Evolutionary conservation across 2,113 vertebrate species (phyloP).

Genomic region (Panurus biarmicus): DNA sequence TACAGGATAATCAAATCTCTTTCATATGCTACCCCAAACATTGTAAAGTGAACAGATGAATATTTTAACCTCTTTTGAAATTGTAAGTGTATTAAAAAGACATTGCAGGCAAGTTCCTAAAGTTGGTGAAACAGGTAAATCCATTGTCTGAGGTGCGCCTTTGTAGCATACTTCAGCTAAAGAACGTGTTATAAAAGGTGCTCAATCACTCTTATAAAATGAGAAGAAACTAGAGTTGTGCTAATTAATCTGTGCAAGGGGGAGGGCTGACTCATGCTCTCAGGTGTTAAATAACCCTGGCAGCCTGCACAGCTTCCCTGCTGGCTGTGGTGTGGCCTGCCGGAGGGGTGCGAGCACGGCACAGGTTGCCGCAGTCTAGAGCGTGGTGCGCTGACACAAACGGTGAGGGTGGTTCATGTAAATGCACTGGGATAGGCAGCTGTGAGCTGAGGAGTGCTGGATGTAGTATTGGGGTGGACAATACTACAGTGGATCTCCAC

Average conservation of each 20-base stretch:
- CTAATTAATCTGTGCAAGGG: not conserved
- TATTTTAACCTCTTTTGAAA: not conserved
- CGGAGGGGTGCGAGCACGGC: not conserved
- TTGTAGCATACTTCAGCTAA: not conserved
- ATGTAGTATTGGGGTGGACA: not conserved
- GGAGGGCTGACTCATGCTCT: not conserved
- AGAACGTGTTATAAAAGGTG: not conserved
- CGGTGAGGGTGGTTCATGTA: not conserved
- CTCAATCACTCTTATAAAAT: not conserved
- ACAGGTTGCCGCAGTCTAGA: not conserved
- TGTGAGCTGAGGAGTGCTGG: not conserved
- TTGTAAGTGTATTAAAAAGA: not conserved
- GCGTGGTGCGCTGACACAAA: not conserved
- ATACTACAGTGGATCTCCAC: too few relatives aligned
- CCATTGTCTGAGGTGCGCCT: not conserved
- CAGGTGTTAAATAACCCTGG: not conserved
- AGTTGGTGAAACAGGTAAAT: not conserved
- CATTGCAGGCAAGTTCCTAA: not conserved
- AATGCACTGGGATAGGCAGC: not conserved
- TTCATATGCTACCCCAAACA: conserved; percentile 28
- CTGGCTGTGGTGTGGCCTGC: not conserved
- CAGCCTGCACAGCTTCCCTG: not conserved
- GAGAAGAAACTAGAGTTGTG: not conserved
- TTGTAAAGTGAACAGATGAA: not conserved
- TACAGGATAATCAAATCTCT: not conserved